phyloP scores from a whole-genome alignment of 2,888 invertebrate species.

The Nebria brevicollis region DNA sequence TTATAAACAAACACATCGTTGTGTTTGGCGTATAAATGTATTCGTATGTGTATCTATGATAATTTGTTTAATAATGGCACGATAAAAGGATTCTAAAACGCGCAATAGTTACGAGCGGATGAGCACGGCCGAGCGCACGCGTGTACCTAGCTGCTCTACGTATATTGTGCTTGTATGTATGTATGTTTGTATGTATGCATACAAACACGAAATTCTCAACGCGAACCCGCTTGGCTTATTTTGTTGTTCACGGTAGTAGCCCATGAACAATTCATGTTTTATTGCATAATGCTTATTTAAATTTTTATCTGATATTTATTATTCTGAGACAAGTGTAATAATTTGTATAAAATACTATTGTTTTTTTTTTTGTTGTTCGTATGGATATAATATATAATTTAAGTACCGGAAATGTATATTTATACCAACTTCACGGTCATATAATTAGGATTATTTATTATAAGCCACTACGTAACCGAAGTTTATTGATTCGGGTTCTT shows the following conservation, averaged over 20 bases:
- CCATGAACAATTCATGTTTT: neutral
- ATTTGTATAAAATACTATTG: constrained; percentile 1
- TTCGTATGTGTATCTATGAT: constrained; percentile 41
- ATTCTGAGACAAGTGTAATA: neutral
- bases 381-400: neutral
- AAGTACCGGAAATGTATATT: neutral
- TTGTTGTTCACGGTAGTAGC: neutral
- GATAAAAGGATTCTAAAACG: constrained; percentile 42
- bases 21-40: constrained; percentile 2
- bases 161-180: too few relatives aligned
- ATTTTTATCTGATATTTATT: neutral
- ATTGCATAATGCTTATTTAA: neutral
- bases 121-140: constrained; percentile 13
- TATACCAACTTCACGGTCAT: neutral
- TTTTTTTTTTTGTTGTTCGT: neutral
- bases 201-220: neutral
- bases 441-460: neutral
- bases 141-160: too few relatives aligned
- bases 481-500: too few relatives aligned
- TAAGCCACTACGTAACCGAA: too few relatives aligned
- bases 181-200: neutral
- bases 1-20: neutral
- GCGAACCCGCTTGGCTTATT: neutral
- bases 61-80: constrained; percentile 44
- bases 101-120: constrained; percentile 37